Evolutionary conservation across 2,113 vertebrate species (phyloP), one percentile per base, ranked within the genome.

Genomic region (Bubo scandiacus): DNA sequence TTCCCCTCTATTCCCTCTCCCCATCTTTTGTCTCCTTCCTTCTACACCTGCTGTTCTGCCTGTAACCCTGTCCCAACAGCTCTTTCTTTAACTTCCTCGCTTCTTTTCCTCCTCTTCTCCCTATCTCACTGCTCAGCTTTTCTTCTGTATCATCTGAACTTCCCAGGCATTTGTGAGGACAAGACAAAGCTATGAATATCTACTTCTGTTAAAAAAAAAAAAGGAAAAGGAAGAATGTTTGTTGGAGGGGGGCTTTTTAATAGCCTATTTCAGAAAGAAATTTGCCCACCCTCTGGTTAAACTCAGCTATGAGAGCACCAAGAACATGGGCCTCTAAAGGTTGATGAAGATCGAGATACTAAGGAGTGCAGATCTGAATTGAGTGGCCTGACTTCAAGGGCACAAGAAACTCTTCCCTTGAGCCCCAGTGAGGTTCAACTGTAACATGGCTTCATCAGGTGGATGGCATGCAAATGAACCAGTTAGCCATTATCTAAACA

Each of bases 11-110:
- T 83, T 84, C 45, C 45, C 2, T 29, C 65, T 94, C n/a, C 68
- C 61, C 11, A 3, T 67, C 94, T 94, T 96, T 94, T 88, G 55
- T 87, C 73, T 70, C 79, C 75, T 27, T 79, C 77, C 70, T 86
- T 58, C 55, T 86, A 87, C 95, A 96, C 92, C 94, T 96, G 93
- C 90, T 61, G 38, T 66, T 91, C 65, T 75, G 51, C 59, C 77
- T n/a, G 13, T 4, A 84, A 73, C 78, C 54, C 70, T 27, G 40
- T 45, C 42, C 74, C 68, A 86, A 30, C 57, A 82, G 70, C 38
- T 84, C 34, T 2, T 5, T 58, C 45, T 63, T 58, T 59, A 77
- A 77, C 54, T 86, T 72, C 36, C 52, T 32, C 16, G 40, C 45
- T 52, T 52, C n/a, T 82, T 36, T 32, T 90, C 22, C 32, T 67